Evolutionary conservation across 2,113 vertebrate genomes (phyloP), one percentile per base, ranked within the genome.

Genomic region (Helogale parvula): DNA sequence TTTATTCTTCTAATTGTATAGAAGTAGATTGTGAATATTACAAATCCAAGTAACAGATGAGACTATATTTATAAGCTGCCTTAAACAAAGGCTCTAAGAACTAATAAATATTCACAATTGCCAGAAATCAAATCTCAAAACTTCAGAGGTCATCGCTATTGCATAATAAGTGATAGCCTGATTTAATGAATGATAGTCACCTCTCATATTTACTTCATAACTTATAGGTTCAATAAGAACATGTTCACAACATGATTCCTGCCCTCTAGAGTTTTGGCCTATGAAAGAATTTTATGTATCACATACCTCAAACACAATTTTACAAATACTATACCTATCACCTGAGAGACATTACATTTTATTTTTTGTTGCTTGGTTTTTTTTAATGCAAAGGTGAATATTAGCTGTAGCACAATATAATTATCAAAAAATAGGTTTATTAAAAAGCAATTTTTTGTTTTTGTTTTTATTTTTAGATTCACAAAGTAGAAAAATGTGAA

Each of bases 141-240:
- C 41, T 83, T 88, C 31, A 95, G 83, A 93, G 14, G 47, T 94
- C 63, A 92, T 94, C 94, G 31, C 63, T 52, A 77, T 17, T 54
- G 54, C 38, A 96, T 85, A 97, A 97, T 85, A 54, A 88, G 77
- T 88, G 25, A 88, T 4, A 88, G 54, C 21, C 68, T 65, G n/a
- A 88, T 65, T 88, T 71, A 97, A 88, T 50, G 25, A 88, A 88
- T 50, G 25, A 88, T n/a, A 45, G 25, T 47, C 68, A 92, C 6
- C 13, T 76, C 45, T 74, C 71, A 92, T 69, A 92, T n/a, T 89
- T 92, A 94, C 23, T n/a, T 68, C 21, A 27, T 41, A 94, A 85
- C 50, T 88, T 88, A 4, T 71, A 83, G 65, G 33, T 72, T 89
- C 47, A 85, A 50, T 65, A 82, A 88, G 52, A 96, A 65, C 47